Evolutionary conservation across 1,140 invertebrate species (phyloP).

Genomic region (Saxidomus purpurata): DNA sequence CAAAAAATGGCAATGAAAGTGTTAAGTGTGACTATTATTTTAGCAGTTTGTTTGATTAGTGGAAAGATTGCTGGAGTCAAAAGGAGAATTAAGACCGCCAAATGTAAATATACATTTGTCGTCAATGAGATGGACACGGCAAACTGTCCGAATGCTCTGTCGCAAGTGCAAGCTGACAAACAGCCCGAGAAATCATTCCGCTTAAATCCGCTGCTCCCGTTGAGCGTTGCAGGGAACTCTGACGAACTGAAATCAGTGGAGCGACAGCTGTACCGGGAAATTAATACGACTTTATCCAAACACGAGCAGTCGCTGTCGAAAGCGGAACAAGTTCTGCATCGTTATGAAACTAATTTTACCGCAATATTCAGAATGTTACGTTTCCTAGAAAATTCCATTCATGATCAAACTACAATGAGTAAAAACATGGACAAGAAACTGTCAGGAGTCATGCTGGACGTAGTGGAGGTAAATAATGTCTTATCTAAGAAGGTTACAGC

Average conservation of each 20-base stretch:
- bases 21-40: background rate
- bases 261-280: conserved; percentile 76
- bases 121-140: conserved; percentile 81
- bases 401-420: conserved; percentile 76
- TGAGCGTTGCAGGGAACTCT: background rate
- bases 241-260: conserved; percentile 72
- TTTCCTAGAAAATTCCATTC: conserved; percentile 76
- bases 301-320: conserved; percentile 74
- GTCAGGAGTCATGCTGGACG: conserved; percentile 81
- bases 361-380: conserved; percentile 79
- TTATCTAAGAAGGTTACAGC: conserved; percentile 73
- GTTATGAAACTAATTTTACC: conserved; percentile 79
- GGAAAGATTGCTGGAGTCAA: conserved; percentile 27
- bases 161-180: conserved; percentile 15
- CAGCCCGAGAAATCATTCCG: conserved; percentile 17
- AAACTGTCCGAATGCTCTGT: conserved; percentile 75
- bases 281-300: conserved; percentile 79
- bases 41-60: background rate
- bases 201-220: conserved; percentile 15
- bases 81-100: conserved; percentile 48
- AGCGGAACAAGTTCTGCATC: conserved; percentile 70
- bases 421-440: conserved; percentile 82
- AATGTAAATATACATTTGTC: conserved; percentile 81
- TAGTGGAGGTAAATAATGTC: conserved; percentile 83
- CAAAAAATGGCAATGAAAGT: background rate